Evolutionary conservation across 37 sponge, comb jelly and placozoan genomes (phyloP).

Genomic region (Tethya wilhelma): DNA sequence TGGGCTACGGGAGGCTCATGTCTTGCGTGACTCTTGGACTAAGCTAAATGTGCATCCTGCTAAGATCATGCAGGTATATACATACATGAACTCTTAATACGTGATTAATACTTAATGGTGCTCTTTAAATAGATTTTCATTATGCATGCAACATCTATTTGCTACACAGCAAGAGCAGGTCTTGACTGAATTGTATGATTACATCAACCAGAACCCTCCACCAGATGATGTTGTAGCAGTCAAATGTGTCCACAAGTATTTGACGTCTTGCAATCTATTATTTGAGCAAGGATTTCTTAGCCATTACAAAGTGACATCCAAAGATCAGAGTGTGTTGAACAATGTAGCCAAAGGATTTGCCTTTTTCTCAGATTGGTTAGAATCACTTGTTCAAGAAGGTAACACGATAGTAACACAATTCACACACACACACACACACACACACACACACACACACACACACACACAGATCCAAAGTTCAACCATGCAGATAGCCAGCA

Average conservation of each 20-base stretch:
- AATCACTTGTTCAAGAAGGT: slow-evolving; percentile 4
- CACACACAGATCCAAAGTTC: not conserved
- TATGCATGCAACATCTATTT: no score
- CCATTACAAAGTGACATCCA: not conserved
- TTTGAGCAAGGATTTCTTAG: slow-evolving; percentile 38
- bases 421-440: not conserved
- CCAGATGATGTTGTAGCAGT: slow-evolving; percentile 9
- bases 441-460: not conserved
- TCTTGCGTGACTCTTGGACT: slow-evolving; percentile 37
- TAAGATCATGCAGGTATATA: slow-evolving; percentile 61
- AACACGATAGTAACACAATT: no score
- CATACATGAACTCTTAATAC: not conserved
- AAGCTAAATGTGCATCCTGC: slow-evolving; percentile 46
- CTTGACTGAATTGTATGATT: slow-evolving; percentile 7
- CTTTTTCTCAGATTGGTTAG: slow-evolving; percentile 21
- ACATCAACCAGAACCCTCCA: not conserved
- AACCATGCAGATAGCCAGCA: not conserved
- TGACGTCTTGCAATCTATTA: slow-evolving; percentile 23
- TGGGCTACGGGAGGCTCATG: slow-evolving; percentile 2
- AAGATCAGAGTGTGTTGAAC: not conserved
- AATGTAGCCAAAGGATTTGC: slow-evolving; percentile 23
- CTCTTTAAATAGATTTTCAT: no score
- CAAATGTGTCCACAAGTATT: not conserved
- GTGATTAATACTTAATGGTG: not conserved
- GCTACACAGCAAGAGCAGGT: slow-evolving; percentile 54